Evolutionary conservation across 2,888 invertebrate genomes (phyloP), one percentile per base, ranked within the genome.

Genomic region (Eustalomyia histrio): DNA sequence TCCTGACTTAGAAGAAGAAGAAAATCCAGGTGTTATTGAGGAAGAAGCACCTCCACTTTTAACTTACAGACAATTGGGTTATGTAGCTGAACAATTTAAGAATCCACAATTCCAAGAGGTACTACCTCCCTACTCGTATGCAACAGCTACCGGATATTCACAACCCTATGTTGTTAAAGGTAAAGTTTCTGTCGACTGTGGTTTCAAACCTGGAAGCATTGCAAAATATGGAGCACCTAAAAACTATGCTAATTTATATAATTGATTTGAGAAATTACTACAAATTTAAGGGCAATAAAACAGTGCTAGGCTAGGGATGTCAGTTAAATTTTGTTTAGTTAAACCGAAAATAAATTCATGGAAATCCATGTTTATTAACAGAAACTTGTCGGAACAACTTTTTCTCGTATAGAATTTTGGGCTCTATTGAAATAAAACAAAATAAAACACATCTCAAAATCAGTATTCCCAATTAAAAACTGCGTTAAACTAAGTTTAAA

Each of bases 61-160:
- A 16, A 90, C 90, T 9, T 90, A 92, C 79, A 88, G 88, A 6
- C 91, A 92, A 82, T 84, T 92, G 24, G 92, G 92, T 58, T 92
- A 91, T 82, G 88, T 86, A 1, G 87, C 91, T 39, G 92, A 91
- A 78, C 87, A 90, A 80, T 88, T 83, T 65, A 86, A 86, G 73
- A 87, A 88, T 83, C 89, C 89, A 7, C 84, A 86, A 60, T 90
- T 90, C 79, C 43, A 79, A 50, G 60, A 76, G 29, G 24, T 85
- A 47, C 6, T 2, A 47, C 5, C 43, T 14, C 2, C 43, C 43
- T 47, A 47, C 47, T 24, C 55, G 7, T 53, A 80, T 39, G 67
- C 72, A 12, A 18, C 43, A 12, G 8, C 21, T 29, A 7, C 29
- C 10, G 29, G 5, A 10, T 33, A 16, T 63, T 63, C 29, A 4